A percentile compares a stretch with the other conserved stretches of the same genome.
phyloP scores from a whole-genome alignment of 2,797 vertebrate genomes.

The Leucoraja ocellata region DNA sequence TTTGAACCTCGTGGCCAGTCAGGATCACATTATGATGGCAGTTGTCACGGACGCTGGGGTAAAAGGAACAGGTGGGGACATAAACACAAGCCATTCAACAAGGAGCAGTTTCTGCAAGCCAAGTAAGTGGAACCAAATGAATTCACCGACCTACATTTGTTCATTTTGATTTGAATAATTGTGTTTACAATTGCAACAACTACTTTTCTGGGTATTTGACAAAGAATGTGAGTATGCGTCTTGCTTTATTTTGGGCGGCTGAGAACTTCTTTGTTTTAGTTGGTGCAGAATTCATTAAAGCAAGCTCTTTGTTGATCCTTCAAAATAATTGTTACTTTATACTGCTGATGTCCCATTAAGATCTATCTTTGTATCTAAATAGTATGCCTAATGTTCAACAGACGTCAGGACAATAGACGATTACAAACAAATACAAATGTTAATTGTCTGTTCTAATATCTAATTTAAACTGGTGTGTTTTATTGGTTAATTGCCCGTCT shows the following conservation, averaged over 20 bases:
- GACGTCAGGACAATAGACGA: not conserved
- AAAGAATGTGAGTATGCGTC: not conserved
- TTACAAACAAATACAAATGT: not conserved
- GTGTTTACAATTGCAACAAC: not conserved
- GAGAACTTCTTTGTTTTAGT: conserved; percentile 39
- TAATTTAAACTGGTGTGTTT: not conserved
- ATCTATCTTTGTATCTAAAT: not conserved
- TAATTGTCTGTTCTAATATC: not conserved
- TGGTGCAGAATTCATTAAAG: not conserved
- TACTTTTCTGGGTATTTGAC: not conserved
- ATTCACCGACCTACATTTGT: not conserved
- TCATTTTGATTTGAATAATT: not conserved
- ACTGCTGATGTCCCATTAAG: not conserved
- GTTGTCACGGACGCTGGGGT: conserved; percentile 76
- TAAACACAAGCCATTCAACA: conserved; percentile 92
- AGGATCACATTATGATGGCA: conserved; percentile 66
- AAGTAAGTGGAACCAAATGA: conserved; percentile 71
- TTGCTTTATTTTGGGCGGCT: conserved; percentile 40
- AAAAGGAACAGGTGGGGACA: conserved; percentile 96
- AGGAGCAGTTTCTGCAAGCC: conserved; percentile 96
- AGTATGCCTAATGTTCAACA: not conserved
- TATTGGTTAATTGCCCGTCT: conserved; percentile 19
- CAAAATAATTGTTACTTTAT: not conserved
- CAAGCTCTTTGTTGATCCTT: not conserved
- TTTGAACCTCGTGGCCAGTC: conserved; percentile 90